Conservation (phyloP, 2,113 vertebrate genomes). For the Cephalopholis sonnerati region DNA sequence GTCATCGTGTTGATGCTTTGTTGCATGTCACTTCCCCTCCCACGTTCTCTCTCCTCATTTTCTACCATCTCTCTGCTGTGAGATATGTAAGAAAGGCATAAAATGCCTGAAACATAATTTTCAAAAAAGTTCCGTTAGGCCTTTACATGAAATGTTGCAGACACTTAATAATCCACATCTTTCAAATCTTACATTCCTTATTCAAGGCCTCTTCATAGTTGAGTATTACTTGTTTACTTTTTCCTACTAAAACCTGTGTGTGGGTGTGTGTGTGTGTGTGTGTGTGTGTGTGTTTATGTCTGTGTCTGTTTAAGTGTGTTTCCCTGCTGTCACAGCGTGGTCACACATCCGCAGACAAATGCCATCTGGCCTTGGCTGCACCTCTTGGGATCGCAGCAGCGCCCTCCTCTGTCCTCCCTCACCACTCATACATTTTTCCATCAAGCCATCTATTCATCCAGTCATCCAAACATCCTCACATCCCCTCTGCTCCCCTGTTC, state of each 20-base stretch:
- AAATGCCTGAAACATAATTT: not conserved
- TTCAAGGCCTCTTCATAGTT: not conserved
- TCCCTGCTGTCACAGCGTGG: conserved; percentile 16
- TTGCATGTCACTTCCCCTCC: no score
- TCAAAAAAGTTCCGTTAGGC: not conserved
- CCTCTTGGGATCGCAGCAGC: conserved; percentile 36
- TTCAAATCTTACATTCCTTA: not conserved
- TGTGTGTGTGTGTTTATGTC: not conserved
- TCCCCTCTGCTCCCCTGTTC: conserved; percentile 10
- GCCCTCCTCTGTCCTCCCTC: conserved; percentile 22
- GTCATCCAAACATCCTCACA: not conserved
- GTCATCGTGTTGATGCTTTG: no score
- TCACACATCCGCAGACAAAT: conserved; percentile 31
- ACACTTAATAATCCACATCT: not conserved
- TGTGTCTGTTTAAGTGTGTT: not conserved
- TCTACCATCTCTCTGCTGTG: no score
- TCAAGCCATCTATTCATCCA: conserved; percentile 36
- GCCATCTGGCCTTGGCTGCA: conserved; percentile 57
- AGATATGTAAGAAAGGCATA: not conserved
- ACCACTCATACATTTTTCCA: conserved; percentile 30
- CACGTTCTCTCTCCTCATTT: no score
- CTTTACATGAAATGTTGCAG: not conserved
- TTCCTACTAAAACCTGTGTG: not conserved
- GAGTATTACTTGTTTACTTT: not conserved
- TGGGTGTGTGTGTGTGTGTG: not conserved